Evolutionary conservation across 92 coral and sea anemone genomes (phyloP), one percentile per base, ranked within the genome.

Genomic region (Parazoanthus swiftii): DNA sequence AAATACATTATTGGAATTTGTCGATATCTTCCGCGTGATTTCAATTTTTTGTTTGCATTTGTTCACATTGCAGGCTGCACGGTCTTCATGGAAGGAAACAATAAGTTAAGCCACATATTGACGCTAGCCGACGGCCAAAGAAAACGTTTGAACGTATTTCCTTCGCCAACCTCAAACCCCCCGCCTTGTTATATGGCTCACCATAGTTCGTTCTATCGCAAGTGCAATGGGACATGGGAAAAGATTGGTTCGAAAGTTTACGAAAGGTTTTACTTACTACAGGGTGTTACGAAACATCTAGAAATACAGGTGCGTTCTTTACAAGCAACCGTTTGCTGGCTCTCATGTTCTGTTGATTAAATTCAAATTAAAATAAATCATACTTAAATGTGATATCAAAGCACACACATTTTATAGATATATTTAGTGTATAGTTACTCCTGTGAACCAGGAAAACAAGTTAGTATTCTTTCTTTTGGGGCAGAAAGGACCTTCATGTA

Each of bases 221-320:
- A 74, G 1, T 82, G 86, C 74, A 82, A 82, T 82, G 86, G 86
- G 8, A 23, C 86, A 3, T 82, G 86, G 86, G 23, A 14, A 37
- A 82, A 82, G 37, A 82, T 38, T 37, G 86, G 76, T 37, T 18
- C 54, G 5, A 20, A 6, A 3, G 35, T 63, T 11, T 63, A 63
- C 8, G 36, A 65, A 21, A 65, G 59, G 11, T 66, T 82, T 65
- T 63, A 37, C 21, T 25, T 82, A 38, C 33, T 66, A 6, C 86
- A 59, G 25, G 42, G 56, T 9, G 76, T 10, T n/a, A 23, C 9
- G 35, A 7, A 0, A 0, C 76, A 39, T 36, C 8, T 82, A 6
- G 37, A 82, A 1, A 39, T 82, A 38, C 65, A 42, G 86, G 86
- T 82, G 39, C 11, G 79, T 75, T 75, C 26, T 5, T 38, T 38